A percentile compares a stretch with the other conserved stretches of the same genome.
Conservation (phyloP, 2,888 invertebrate genomes). For the Stenoptilia bipunctidactyla region DNA sequence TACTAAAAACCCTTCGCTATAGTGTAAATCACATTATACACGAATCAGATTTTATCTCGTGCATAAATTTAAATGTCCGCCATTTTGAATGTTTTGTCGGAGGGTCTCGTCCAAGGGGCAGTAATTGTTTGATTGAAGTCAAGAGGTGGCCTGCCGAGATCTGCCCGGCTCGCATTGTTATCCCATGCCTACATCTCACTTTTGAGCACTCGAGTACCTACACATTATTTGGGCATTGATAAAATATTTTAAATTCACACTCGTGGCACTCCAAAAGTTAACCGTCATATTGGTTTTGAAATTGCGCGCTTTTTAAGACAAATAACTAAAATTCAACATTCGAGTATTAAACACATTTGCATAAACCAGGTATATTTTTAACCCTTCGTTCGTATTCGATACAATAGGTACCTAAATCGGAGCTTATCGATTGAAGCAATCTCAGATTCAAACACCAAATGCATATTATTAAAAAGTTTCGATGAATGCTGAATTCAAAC, state of each 20-base stretch:
- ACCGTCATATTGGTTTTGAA: slow-evolving; percentile 33
- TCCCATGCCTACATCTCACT: slow-evolving; percentile 31
- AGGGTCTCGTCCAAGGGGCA: slow-evolving; percentile 64
- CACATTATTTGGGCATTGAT: slow-evolving; percentile 16
- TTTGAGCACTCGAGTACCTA: slow-evolving; percentile 42
- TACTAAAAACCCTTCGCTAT: no score
- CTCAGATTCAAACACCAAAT: slow-evolving; percentile 37
- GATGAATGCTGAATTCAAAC: slow-evolving; percentile 33
- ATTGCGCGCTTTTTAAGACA: no score
- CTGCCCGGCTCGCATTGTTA: slow-evolving; percentile 45
- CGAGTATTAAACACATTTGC: not conserved
- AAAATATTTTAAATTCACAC: slow-evolving; percentile 32
- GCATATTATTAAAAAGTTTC: slow-evolving; percentile 47
- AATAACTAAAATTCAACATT: no score
- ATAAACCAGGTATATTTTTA: not conserved
- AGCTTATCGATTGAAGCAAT: slow-evolving; percentile 44
- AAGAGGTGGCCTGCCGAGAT: slow-evolving; percentile 66
- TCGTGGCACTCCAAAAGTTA: slow-evolving; percentile 55
- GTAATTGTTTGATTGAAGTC: slow-evolving; percentile 70
- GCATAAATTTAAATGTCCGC: slow-evolving; percentile 48
- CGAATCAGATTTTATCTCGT: slow-evolving; percentile 38
- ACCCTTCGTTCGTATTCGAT: slow-evolving; percentile 8
- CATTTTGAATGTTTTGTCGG: slow-evolving; percentile 59
- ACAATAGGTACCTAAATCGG: slow-evolving; percentile 24
- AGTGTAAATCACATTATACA: no score